Percentiles rank a stretch among this genome's conserved stretches.
phyloP scores from a whole-genome alignment of 1,140 invertebrate genomes.

The Plectus sambesii region DNA sequence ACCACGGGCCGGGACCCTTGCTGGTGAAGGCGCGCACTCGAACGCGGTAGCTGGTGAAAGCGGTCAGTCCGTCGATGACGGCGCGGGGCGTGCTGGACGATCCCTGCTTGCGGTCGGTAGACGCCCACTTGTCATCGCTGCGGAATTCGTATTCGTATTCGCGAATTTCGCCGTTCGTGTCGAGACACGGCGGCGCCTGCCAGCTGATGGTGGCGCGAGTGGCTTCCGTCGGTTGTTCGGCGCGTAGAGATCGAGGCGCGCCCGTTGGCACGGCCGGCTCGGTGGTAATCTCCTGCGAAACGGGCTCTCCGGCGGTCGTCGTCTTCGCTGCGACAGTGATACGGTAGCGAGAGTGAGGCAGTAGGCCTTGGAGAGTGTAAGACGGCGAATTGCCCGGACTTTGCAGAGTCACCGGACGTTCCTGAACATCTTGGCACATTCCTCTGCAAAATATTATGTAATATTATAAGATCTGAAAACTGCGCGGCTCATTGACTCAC shows the following conservation, averaged over 20 bases:
- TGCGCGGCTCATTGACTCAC: constrained; percentile 8
- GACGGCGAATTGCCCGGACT: constrained; percentile 25
- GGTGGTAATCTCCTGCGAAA: constrained; percentile 43
- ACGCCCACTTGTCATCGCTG: constrained; percentile 28
- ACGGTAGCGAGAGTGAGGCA: constrained; percentile 44
- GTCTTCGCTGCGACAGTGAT: constrained; percentile 44
- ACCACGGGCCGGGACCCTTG: constrained; percentile 42
- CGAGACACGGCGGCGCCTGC: constrained; percentile 43
- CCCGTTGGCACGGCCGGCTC: constrained; percentile 40
- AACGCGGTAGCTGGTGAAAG: constrained; percentile 33
- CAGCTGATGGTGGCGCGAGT: constrained; percentile 34
- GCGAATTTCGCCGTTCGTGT: constrained; percentile 42
- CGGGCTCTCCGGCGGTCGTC: constrained; percentile 34
- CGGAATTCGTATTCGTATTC: constrained; percentile 44
- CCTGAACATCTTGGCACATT: constrained; percentile 40
- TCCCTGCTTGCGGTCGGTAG: constrained; percentile 32
- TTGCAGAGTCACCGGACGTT: constrained; percentile 19
- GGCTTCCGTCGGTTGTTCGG: constrained; percentile 29
- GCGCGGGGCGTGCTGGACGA: constrained; percentile 34
- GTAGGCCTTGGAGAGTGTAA: constrained; percentile 35
- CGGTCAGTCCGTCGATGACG: constrained; percentile 25
- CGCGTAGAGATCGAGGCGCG: constrained; percentile 34
- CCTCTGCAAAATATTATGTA: constrained; percentile 25
- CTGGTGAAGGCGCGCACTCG: constrained; percentile 38
- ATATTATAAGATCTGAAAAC: constrained; percentile 1